These are phyloP conservation scores for Garrulus glandarius DNA, from an alignment of 2,797 vertebrate species.

Conservation along the genomic window DNA sequence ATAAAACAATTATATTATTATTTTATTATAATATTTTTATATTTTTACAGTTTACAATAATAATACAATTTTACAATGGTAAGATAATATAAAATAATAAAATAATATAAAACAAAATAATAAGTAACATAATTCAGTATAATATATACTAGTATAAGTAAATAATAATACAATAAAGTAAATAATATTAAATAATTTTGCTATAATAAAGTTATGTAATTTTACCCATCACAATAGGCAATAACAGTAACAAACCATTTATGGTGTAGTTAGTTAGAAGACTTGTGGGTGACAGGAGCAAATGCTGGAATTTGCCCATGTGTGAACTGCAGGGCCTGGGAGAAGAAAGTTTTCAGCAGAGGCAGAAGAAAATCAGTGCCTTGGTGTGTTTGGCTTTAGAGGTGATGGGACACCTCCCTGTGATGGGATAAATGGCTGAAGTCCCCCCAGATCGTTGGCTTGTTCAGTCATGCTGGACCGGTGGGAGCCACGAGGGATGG, in stretches of 20 bases:
- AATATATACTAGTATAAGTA: too few species aligned
- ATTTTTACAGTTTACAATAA: background rate
- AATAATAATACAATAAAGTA: background rate
- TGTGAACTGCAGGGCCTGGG: background rate
- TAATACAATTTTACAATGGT: background rate
- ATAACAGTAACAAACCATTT: background rate
- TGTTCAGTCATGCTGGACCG: background rate
- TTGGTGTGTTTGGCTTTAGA: background rate
- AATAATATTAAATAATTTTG: background rate
- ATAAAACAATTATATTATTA: background rate
- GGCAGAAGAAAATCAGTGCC: background rate
- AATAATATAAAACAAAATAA: background rate
- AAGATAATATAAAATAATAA: too few species aligned
- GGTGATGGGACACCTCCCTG: accelerated
- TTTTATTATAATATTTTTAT: background rate
- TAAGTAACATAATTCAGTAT: background rate
- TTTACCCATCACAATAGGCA: background rate
- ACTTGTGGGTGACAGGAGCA: background rate
- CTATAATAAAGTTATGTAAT: background rate
- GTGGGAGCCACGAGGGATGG: background rate
- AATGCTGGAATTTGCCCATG: background rate
- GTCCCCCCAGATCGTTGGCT: background rate
- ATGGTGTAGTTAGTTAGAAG: background rate
- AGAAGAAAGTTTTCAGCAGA: background rate
- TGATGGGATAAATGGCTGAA: background rate